Conservation (phyloP, 2,888 invertebrate species). For the Teleogryllus oceanicus region DNA sequence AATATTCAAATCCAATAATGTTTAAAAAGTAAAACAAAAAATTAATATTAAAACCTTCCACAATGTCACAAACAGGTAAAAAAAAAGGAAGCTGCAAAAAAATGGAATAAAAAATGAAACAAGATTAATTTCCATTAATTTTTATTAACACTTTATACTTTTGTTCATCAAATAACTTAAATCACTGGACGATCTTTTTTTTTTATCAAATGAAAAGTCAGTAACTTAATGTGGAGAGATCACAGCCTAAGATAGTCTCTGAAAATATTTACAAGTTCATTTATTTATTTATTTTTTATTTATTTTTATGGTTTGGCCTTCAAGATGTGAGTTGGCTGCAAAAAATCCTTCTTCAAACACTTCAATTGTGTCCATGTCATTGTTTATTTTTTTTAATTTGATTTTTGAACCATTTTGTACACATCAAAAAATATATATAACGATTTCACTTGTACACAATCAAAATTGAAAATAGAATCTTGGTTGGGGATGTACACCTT, state of each 20-base stretch:
- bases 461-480: slow-evolving; percentile 40
- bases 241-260: slow-evolving; percentile 41
- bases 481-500: slow-evolving; percentile 39
- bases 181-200: slow-evolving; percentile 41
- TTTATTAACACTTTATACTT: slow-evolving; percentile 40
- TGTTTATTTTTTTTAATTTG: slow-evolving; percentile 28
- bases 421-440: slow-evolving; percentile 40
- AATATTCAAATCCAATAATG: too few relatives aligned
- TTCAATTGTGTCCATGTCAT: slow-evolving; percentile 35
- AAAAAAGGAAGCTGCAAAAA: too few relatives aligned
- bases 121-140: slow-evolving; percentile 37
- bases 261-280: slow-evolving; percentile 39
- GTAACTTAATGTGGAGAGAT: slow-evolving; percentile 40
- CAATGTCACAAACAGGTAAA: too few relatives aligned
- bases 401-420: slow-evolving; percentile 37
- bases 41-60: too few relatives aligned
- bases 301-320: slow-evolving; percentile 29
- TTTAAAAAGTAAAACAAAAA: too few relatives aligned
- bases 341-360: slow-evolving; percentile 33
- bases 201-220: slow-evolving; percentile 38
- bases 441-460: slow-evolving; percentile 38
- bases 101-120: neutral
- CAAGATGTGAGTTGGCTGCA: slow-evolving; percentile 36
- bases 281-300: slow-evolving; percentile 22
- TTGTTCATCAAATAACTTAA: slow-evolving; percentile 41